Evolutionary conservation across 2,888 invertebrate species (phyloP), one percentile per base, ranked within the genome.

Genomic region (Eilema caniola): DNA sequence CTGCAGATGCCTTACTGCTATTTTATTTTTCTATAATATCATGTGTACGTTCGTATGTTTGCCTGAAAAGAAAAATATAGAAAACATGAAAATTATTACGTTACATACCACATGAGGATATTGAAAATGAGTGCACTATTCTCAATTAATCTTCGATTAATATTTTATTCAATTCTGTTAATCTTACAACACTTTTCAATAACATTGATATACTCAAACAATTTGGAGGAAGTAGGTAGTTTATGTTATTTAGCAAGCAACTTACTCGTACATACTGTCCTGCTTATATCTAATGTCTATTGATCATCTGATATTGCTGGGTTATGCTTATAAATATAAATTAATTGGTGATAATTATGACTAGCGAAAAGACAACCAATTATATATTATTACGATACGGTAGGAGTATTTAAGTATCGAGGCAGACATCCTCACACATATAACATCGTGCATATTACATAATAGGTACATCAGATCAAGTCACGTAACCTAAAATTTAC

Each of bases 1-100:
- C 59, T 71, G 67, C 80, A 82, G 69, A 72, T 81, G 76, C 72
- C 74, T 60, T 59, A n/a, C 57, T 66, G 62, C 56, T 28, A 69
- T 75, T 75, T 74, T 77, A 71, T 72, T 70, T 74, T 70, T 71
- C 25, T 70, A 28, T 73, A 64, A 23, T 16, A 31, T 7, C 67
- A 72, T 78, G 70, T 70, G 33, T 37, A 37, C 12, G 7, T 31
- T 3, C 24, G 12, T 11, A 12, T 14, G 11, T 59, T 23, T 16
- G 24, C 70, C 24, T 16, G 71, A 67, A 73, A 61, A 23, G 61
- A 68, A 61, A 68, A 71, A 71, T 71, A 71, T 67, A 66, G 63
- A 69, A 69, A 70, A 56, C 57, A 24, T 20, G 4, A n/a, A 1
- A 20, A 47, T 47, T 14, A 47, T 20, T 20, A 47, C 47, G 47